Evolutionary conservation across 2,888 invertebrate genomes (phyloP), one percentile per base, ranked within the genome.

Genomic region (Drosophila kuntzei): DNA sequence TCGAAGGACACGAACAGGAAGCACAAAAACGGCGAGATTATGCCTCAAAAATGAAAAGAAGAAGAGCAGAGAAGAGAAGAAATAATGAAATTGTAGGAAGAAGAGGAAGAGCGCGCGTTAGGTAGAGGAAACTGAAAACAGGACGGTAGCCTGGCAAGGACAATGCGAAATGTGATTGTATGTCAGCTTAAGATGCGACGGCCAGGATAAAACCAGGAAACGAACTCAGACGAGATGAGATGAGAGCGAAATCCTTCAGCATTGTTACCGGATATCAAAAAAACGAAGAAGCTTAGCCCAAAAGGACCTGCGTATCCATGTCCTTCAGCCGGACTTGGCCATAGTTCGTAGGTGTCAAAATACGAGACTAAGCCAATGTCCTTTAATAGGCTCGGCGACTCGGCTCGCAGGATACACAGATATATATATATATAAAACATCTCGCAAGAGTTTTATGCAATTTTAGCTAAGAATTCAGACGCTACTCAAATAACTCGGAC

Each of bases 291-390:
- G 81, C 89, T 89, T 89, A 79, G 49, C 49, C 44, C 14, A 61
- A 37, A 34, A 46, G 53, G 61, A 57, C 9, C 43, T 32, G 22
- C 32, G 2, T 11, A 16, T 50, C 29, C 29, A 27, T 47, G 46
- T 39, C 49, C 14, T 25, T n/a, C 6, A 9, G 20, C 25, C 8
- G 46, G 16, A 36, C 36, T 39, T 53, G 53, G 27, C 14, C 51
- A 11, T 51, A 14, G 12, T 12, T 20, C 22, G 54, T 70, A 90
- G 90, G 90, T 90, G 90, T 91, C 91, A 90, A 91, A 91, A 90
- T 90, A 86, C 87, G 68, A 46, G 70, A 43, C 82, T 90, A 88
- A 90, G 91, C 90, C 90, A 91, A 90, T 90, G 91, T 88, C 87
- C 81, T 70, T 65, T 84, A 90, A 90, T 90, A 86, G 87, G 89